Conservation (phyloP, 2,797 vertebrate species). For the Scolopax bukidnonensis region DNA sequence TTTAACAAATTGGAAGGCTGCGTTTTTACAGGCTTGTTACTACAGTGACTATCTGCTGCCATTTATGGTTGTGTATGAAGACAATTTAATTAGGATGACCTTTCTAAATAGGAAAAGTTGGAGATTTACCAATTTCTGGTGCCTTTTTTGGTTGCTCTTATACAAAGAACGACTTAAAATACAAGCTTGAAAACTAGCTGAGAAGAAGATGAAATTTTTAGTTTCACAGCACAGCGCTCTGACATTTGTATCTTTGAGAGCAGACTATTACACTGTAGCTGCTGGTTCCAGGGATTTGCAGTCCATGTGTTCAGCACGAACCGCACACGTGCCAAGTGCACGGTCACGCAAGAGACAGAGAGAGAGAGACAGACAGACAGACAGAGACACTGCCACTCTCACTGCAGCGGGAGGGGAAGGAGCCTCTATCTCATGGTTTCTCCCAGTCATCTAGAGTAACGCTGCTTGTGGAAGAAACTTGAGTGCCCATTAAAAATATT, state of each 20-base stretch:
- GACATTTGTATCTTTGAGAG: not conserved
- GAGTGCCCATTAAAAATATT: not conserved
- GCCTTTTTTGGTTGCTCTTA: constrained; percentile 27
- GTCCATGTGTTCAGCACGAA: not conserved
- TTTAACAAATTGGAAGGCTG: not conserved
- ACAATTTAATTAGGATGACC: constrained; percentile 58
- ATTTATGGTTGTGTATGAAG: constrained; percentile 37
- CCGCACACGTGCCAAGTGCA: not conserved
- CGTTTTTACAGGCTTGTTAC: not conserved
- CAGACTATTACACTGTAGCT: not conserved
- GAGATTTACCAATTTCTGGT: constrained; percentile 45
- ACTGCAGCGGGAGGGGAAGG: not conserved
- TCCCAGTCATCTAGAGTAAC: not conserved
- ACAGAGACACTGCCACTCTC: not conserved
- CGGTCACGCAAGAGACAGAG: not conserved
- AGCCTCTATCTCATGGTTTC: not conserved
- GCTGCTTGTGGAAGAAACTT: not conserved
- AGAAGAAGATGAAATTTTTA: not conserved
- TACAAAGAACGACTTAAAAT: constrained; percentile 28
- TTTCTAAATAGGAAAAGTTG: constrained; percentile 53
- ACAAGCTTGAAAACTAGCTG: not conserved
- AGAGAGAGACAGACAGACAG: not conserved
- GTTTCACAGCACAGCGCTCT: not conserved
- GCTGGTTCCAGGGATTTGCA: constrained; percentile 1
- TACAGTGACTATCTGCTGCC: constrained; percentile 43